Percentiles rank a stretch among this genome's conserved stretches.
Conservation (phyloP, 1,140 invertebrate species). For the Calephelis virginiensis region DNA sequence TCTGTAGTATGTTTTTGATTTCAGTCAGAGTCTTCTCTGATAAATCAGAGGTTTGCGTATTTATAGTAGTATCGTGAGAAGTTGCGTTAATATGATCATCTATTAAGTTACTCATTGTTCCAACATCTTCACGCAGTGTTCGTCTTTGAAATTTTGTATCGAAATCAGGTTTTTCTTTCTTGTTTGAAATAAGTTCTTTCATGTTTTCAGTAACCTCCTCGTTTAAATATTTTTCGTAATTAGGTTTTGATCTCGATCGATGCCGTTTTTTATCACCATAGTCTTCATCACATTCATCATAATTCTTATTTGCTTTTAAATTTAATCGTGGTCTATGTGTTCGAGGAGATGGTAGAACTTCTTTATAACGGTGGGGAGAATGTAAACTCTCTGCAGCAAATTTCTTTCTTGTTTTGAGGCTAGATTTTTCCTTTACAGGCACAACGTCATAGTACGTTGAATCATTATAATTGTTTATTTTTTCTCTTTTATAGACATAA, state of each 20-base stretch:
- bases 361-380: slow-evolving; percentile 43
- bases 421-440: slow-evolving; percentile 66
- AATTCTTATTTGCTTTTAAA: slow-evolving; percentile 51
- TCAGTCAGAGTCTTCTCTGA: slow-evolving; percentile 57
- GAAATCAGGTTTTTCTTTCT: slow-evolving; percentile 6
- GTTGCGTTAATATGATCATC: slow-evolving; percentile 33
- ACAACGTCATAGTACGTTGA: slow-evolving; percentile 56
- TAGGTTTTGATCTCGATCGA: slow-evolving; percentile 12
- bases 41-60: slow-evolving; percentile 45
- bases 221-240: slow-evolving; percentile 19
- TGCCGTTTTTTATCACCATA: slow-evolving; percentile 23
- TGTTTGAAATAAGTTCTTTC: slow-evolving; percentile 9
- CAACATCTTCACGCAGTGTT: slow-evolving; percentile 26
- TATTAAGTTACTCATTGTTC: slow-evolving; percentile 26
- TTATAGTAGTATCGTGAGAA: slow-evolving; percentile 42
- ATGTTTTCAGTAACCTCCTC: slow-evolving; percentile 18
- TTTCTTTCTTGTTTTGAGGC: slow-evolving; percentile 59
- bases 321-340: slow-evolving; percentile 57
- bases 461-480: slow-evolving; percentile 52
- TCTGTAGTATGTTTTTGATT: slow-evolving; percentile 68
- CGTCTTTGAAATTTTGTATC: slow-evolving; percentile 21
- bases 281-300: slow-evolving; percentile 44
- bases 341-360: slow-evolving; percentile 69
- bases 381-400: slow-evolving; percentile 44
- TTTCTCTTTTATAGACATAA: slow-evolving; percentile 31